Evolutionary conservation across 35 echinoderm and acorn worm species (phyloP).

Genomic region (Chiridota heheva): DNA sequence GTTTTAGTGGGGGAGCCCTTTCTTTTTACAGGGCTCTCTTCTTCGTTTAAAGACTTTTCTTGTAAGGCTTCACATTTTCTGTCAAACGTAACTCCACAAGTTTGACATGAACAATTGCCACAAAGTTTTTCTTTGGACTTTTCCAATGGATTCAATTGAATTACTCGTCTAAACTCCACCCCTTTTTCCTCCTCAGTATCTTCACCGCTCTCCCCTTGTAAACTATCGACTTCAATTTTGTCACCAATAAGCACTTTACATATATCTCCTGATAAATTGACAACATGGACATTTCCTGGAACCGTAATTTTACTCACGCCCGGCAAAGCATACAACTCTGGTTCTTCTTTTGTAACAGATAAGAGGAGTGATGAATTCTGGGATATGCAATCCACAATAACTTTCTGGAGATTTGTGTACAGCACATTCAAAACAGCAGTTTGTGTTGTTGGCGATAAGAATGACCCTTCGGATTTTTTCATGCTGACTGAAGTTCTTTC

Average conservation of each 20-base stretch:
- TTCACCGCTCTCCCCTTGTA: too few species aligned
- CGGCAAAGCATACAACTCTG: constrained; percentile 18
- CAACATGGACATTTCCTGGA: constrained; percentile 22
- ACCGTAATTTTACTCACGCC: constrained; percentile 13
- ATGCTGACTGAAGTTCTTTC: too few species aligned
- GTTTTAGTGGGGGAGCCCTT: background rate
- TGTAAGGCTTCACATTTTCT: constrained; percentile 1
- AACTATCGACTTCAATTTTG: too few species aligned
- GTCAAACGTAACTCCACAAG: constrained; percentile 15
- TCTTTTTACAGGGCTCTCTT: background rate
- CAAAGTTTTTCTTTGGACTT: background rate
- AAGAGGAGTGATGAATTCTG: constrained; percentile 13
- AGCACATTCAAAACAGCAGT: constrained; percentile 35
- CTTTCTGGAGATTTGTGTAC: constrained; percentile 44
- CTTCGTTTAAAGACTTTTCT: constrained; percentile 18
- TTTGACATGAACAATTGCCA: constrained; percentile 31
- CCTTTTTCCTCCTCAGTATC: constrained; percentile 13
- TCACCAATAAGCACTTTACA: constrained; percentile 35
- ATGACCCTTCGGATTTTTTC: too few species aligned
- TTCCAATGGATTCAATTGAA: constrained; percentile 1
- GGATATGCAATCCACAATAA: constrained; percentile 27
- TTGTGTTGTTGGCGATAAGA: constrained; percentile 19
- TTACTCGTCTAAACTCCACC: constrained; percentile 30
- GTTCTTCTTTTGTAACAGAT: constrained; percentile 15
- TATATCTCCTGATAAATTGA: constrained; percentile 36